Base-by-base conservation (phyloP, 2,113 vertebrate species). In the Scalopus aquaticus region DNA sequence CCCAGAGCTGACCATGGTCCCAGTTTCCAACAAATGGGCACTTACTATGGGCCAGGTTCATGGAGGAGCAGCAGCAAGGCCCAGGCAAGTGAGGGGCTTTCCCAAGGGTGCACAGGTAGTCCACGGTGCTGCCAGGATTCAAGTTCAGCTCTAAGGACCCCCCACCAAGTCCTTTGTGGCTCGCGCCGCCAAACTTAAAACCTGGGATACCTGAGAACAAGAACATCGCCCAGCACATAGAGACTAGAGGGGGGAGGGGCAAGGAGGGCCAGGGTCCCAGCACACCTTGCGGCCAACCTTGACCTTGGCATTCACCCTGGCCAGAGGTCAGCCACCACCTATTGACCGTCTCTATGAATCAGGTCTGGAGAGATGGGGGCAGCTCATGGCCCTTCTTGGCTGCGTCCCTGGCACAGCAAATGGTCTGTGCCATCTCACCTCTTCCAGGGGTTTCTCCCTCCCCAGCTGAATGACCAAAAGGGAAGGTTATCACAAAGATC, bases 1-100 rank as follows among this genome's bases (percentile, higher is more conserved):
- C 73, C 35, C 81, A 37, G 74, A 58, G 28, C 15, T 2, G 30
- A 37, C 22, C 35, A 19, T 22, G 2, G 51, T 13, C 24, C 28
- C 4, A 2, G 28, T 13, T 73, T 32, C 35, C 46, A 12, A 16
- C 1, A 9, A n/a, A 39, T 2, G 13, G 44, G 24, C 6, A 20
- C 39, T 2, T 0, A 9, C 17, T 0, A 0, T 2, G 1, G 15
- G 22, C 39, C 67, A 12, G 51, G 62, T n/a, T 65, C 76, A 22
- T 60, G 39, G 6, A 16, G 0, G 9, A 51, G 67, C 28, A 22
- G 6, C 51, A 35, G 12, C 0, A 11, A 58, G 54, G 39, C 54
- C 24, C 5, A 0, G 22, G 51, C 70, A n/a, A 73, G 56, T 0
- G 19, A 35, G 56, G 56, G 37, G 9, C 20, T 11, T 6, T 3